These are phyloP conservation scores for Albula glossodonta DNA, from an alignment of 2,113 vertebrate genomes.

Conservation along the genomic window DNA sequence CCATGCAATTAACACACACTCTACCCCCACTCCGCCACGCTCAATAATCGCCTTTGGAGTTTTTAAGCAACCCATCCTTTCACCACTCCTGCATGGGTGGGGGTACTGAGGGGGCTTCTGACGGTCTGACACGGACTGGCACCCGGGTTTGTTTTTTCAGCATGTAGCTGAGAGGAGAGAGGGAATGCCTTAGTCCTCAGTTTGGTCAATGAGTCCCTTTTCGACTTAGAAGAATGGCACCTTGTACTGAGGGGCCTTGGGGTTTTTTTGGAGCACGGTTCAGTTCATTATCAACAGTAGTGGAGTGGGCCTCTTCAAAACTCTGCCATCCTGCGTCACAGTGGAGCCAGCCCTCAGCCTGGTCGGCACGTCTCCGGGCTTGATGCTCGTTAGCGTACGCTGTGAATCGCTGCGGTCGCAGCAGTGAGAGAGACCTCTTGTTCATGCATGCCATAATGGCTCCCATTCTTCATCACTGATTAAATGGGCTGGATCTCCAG, in stretches of 20 bases:
- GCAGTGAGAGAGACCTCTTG: neutral
- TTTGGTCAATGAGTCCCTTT: neutral
- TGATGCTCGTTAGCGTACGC: neutral
- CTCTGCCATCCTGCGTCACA: neutral
- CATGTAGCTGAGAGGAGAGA: neutral
- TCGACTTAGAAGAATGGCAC: neutral
- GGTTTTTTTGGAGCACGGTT: neutral
- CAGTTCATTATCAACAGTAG: neutral
- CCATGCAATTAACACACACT: neutral
- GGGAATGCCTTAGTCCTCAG: neutral
- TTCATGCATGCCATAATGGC: neutral
- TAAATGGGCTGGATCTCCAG: neutral
- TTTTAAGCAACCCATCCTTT: neutral
- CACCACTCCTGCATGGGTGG: neutral
- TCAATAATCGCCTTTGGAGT: neutral
- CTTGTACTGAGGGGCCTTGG: neutral
- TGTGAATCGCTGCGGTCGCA: neutral
- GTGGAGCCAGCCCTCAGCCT: neutral
- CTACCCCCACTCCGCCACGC: neutral
- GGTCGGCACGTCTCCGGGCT: neutral
- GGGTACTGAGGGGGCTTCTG: neutral
- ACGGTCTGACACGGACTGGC: neutral
- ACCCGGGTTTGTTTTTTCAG: neutral
- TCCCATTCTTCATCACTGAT: neutral
- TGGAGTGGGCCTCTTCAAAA: neutral